Percentiles rank a stretch among this genome's conserved stretches.
Conservation (phyloP, 2,113 vertebrate genomes). For the Circaetus cinerascens region DNA sequence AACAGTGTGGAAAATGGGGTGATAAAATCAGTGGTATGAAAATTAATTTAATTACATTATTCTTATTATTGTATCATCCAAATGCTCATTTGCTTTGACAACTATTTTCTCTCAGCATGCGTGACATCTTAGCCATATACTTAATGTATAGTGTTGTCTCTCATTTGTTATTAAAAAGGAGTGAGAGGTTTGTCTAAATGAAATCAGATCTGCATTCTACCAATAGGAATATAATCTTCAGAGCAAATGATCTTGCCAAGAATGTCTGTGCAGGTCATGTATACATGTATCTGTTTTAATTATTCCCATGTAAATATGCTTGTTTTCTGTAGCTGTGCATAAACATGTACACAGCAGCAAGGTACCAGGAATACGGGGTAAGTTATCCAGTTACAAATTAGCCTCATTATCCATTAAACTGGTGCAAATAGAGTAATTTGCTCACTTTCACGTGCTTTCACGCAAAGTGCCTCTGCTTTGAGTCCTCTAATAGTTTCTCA, state of each 20-base stretch:
- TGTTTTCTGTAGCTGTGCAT: neutral
- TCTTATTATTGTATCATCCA: constrained; percentile 34
- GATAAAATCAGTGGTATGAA: constrained; percentile 43
- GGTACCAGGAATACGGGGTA: neutral
- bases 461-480: neutral
- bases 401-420: neutral
- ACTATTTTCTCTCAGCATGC: neutral
- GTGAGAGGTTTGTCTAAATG: neutral
- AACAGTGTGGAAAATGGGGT: neutral
- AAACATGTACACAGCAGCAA: neutral
- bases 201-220: neutral
- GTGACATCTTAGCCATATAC: neutral
- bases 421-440: neutral
- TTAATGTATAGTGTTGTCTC: neutral
- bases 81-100: constrained; percentile 48
- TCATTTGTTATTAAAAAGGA: constrained; percentile 7
- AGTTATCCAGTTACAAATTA: neutral
- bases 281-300: neutral
- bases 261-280: neutral
- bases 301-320: neutral
- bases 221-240: neutral
- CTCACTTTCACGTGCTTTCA: neutral
- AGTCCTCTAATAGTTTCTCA: neutral
- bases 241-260: neutral
- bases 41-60: constrained; percentile 51